Base-by-base conservation (phyloP, 2,888 invertebrate genomes). In the Iphiclides podalirius region DNA sequence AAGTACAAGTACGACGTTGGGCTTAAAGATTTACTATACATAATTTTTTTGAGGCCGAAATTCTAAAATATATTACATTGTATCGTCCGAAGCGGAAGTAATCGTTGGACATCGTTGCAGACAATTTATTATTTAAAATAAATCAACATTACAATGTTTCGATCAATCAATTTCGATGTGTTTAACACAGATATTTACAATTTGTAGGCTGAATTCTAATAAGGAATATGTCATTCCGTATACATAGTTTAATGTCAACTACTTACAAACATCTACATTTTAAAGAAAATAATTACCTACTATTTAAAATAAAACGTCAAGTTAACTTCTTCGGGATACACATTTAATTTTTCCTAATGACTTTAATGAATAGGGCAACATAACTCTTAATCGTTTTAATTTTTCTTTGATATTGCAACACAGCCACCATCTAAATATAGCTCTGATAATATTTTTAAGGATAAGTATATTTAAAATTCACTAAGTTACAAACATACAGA, bases 1-100 rank as follows among this genome's bases (percentile, higher is more conserved):
- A 60, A 61, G 60, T 65, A 64, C 60, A 53, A 47, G 47, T 47
- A 46, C 50, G 46, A 37, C 43, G 48, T 33, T 13, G 52, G 37
- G 40, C 39, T 47, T 35, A 47, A 26, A 43, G 8, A 44, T 37
- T 48, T 26, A 36, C 46, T 48, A 44, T 34, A 44, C 44, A 52
- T 34, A 26, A 20, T 38, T 9, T 13, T 11, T 31, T 28, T 35
- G 9, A 36, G 34, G 34, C 20, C 38, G 35, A 41, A 28, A 37
- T 11, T 15, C 14, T 31, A 12, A 4, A 36, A 40, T 47, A 42
- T 48, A 47, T 36, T 37, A 42, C 34, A 40, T 11, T 8, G 17
- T 20, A 12, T 17, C 41, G n/a, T 2, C 6, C 33, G n/a, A 31
- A 33, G 17, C 15, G 7, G 28, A n/a, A 11, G 12, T 11, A 31